Evolutionary conservation across 2,888 invertebrate genomes (phyloP).

Genomic region (Copidosoma aretas): DNA sequence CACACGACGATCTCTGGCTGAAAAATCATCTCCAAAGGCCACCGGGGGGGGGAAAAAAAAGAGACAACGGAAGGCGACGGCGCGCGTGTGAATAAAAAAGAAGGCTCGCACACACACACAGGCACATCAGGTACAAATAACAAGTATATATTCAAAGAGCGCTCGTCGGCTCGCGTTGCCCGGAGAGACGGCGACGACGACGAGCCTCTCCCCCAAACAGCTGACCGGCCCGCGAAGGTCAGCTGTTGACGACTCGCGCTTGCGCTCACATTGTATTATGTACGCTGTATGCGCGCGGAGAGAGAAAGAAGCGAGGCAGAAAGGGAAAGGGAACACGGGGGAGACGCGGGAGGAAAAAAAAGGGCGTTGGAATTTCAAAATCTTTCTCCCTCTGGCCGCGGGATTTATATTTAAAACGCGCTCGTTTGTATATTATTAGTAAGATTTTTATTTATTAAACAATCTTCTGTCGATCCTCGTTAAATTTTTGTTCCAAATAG

Average conservation of each 20-base stretch:
- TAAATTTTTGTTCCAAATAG: too few species aligned
- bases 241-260: constrained; percentile 43
- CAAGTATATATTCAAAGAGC: constrained; percentile 1
- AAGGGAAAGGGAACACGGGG: not conserved
- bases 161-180: too few species aligned
- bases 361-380: constrained; percentile 26
- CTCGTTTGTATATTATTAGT: too few species aligned
- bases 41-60: not conserved
- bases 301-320: not conserved
- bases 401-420: too few species aligned
- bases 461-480: too few species aligned
- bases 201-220: constrained; percentile 42
- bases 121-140: not conserved
- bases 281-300: not conserved
- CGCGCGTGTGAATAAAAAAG: not conserved
- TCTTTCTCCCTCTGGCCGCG: not conserved
- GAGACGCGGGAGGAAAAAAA: constrained; percentile 10
- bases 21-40: not conserved
- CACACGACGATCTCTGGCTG: too few species aligned
- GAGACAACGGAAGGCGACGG: not conserved
- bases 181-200: not conserved
- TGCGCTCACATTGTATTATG: not conserved
- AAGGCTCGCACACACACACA: too few species aligned
- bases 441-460: too few species aligned
- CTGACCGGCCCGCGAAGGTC: constrained; percentile 48